Percentiles rank a stretch among this genome's conserved stretches.
These are phyloP conservation scores for Paralinhomoeus sp. DNA, from an alignment of 2,888 invertebrate species.

Conservation along the genomic window DNA sequence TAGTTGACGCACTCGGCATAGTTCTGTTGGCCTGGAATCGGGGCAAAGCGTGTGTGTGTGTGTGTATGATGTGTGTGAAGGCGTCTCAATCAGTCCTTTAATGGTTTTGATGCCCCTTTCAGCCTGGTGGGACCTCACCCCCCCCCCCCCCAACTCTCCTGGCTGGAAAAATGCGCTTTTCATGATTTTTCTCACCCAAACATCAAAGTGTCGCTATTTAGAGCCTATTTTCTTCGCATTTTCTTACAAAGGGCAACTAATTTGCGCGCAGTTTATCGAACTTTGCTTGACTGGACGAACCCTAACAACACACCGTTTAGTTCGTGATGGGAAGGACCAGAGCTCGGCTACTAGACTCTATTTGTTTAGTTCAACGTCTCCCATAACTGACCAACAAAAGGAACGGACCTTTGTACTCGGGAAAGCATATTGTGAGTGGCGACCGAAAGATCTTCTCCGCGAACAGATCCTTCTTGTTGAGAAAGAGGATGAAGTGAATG, in stretches of 20 bases:
- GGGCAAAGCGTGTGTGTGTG: background rate
- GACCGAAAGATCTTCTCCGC: constrained; percentile 98
- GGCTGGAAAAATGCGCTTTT: too few species aligned
- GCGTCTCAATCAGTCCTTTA: too few species aligned
- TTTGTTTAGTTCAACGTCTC: background rate
- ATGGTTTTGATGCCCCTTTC: too few species aligned
- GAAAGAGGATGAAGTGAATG: constrained; percentile 95
- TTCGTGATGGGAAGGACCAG: constrained; percentile 2
- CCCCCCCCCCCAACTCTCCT: too few species aligned
- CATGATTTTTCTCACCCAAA: too few species aligned
- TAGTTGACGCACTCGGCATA: constrained; percentile 25
- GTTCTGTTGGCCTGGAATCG: constrained; percentile 14
- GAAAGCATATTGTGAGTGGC: constrained; percentile 94
- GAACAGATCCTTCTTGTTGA: constrained; percentile 99
- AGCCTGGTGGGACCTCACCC: too few species aligned
- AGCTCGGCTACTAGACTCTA: background rate
- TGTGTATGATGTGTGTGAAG: background rate
- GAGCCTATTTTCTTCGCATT: too few species aligned
- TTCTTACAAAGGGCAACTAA: too few species aligned
- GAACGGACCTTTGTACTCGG: constrained; percentile 72
- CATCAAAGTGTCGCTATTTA: too few species aligned
- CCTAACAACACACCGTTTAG: background rate
- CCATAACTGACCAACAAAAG: background rate
- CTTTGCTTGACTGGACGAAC: too few species aligned
- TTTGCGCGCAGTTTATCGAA: too few species aligned